A percentile compares a stretch with the other conserved stretches of the same genome.
phyloP scores from a whole-genome alignment of 2,113 vertebrate species.

The Trichomycterus rosablanca region DNA sequence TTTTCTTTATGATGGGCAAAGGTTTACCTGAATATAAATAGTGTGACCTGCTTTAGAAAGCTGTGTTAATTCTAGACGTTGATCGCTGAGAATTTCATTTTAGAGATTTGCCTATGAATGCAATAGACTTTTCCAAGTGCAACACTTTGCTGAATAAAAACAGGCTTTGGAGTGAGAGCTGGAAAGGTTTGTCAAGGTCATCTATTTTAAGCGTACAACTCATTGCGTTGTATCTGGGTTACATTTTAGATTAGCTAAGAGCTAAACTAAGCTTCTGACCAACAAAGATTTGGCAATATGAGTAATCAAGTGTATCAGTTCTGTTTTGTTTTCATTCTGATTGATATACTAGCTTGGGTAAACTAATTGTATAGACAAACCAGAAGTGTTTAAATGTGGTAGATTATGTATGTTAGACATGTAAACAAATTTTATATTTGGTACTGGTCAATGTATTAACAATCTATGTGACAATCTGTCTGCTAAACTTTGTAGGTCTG shows the following conservation, averaged over 20 bases:
- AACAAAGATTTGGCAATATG: not conserved
- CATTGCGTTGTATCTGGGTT: slow-evolving; percentile 7
- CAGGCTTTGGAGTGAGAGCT: not conserved
- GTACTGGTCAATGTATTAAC: no score
- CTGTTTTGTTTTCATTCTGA: not conserved
- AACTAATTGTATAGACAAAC: no score
- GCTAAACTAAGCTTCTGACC: not conserved
- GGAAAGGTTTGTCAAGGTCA: slow-evolving; percentile 13
- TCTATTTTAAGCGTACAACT: slow-evolving; percentile 43
- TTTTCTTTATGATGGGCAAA: not conserved
- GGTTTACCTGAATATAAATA: not conserved
- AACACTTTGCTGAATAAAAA: not conserved
- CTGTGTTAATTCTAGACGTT: not conserved
- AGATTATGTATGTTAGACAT: no score
- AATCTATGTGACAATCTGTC: no score
- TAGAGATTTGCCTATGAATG: not conserved
- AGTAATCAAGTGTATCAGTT: not conserved
- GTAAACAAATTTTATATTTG: no score
- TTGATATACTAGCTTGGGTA: no score
- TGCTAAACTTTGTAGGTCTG: not conserved
- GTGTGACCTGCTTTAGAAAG: not conserved
- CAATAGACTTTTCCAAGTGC: not conserved
- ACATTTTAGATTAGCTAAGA: slow-evolving; percentile 18
- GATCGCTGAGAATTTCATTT: not conserved
- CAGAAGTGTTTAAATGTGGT: no score